A percentile compares a stretch with the other conserved stretches of the same genome.
Evolutionary conservation across 2,888 invertebrate genomes (phyloP).

Genomic region (Hedychridium roseum): DNA sequence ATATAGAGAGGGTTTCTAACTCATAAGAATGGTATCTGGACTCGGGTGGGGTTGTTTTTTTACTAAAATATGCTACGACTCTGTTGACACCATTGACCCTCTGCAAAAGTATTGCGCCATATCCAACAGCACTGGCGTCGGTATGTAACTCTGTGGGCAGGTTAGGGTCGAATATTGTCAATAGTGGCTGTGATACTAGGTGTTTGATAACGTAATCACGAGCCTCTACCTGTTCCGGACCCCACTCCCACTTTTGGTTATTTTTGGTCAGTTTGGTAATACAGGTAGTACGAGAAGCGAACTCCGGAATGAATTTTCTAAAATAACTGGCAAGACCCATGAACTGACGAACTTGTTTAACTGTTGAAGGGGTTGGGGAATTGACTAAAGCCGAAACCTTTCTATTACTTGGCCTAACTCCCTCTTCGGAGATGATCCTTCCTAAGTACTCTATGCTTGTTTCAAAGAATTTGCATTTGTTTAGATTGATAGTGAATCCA

Average conservation of each 20-base stretch:
- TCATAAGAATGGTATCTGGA: constrained; percentile 15
- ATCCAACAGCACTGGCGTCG: constrained; percentile 4
- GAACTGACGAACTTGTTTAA: constrained; percentile 1
- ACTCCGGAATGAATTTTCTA: neutral
- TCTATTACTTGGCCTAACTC: constrained; percentile 23
- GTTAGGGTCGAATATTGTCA: neutral
- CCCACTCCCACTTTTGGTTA: neutral
- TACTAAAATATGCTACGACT: neutral
- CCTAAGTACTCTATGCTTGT: constrained; percentile 41
- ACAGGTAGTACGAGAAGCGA: neutral
- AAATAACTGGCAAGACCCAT: constrained; percentile 3
- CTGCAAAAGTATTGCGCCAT: constrained; percentile 6
- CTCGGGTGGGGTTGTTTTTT: neutral
- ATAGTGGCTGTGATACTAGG: neutral
- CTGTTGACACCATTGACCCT: neutral
- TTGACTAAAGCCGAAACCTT: constrained; percentile 21
- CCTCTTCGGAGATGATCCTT: constrained; percentile 29
- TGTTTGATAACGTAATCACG: neutral
- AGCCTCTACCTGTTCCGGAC: neutral
- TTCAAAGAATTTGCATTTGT: constrained; percentile 39
- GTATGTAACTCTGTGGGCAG: neutral
- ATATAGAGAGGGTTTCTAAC: constrained; percentile 15
- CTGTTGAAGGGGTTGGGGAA: constrained; percentile 7
- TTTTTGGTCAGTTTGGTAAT: neutral
- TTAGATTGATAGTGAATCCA: constrained; percentile 38